phyloP scores from a whole-genome alignment of 2,113 vertebrate species.

The Drymodes brunneopygia region DNA sequence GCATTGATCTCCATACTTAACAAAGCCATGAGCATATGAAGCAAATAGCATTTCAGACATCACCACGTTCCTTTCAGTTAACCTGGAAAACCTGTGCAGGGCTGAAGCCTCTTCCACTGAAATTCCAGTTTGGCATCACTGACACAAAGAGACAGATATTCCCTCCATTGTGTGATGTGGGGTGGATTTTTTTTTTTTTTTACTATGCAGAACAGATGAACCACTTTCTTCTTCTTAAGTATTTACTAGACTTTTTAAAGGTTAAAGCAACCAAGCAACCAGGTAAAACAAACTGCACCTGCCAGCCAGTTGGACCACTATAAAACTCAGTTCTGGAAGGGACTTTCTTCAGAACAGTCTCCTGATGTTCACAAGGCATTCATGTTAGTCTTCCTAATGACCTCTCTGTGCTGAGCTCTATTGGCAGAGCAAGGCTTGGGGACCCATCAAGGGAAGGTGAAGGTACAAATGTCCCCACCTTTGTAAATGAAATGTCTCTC shows the following conservation, averaged over 20 bases:
- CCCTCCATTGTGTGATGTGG: neutral
- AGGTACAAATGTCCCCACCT: neutral
- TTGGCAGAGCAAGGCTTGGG: neutral
- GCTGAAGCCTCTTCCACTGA: neutral
- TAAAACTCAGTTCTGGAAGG: neutral
- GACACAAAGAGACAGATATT: neutral
- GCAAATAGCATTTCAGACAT: neutral
- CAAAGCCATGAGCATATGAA: neutral
- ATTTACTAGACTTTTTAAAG: neutral
- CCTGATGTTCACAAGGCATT: neutral
- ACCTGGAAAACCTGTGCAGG: neutral
- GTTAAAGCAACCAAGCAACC: neutral
- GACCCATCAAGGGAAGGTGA: neutral
- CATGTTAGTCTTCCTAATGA: neutral
- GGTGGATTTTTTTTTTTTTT: neutral
- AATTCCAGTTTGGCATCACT: neutral
- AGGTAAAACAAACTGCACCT: neutral
- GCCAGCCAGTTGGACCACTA: neutral
- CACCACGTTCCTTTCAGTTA: rapidly evolving
- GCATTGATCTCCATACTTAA: neutral
- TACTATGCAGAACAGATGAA: neutral
- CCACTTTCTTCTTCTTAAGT: neutral
- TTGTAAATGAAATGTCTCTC: neutral
- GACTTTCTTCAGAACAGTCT: neutral
- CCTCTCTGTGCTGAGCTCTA: neutral